Conservation (phyloP, 2,888 invertebrate species). For the Epinotia brunnichana region DNA sequence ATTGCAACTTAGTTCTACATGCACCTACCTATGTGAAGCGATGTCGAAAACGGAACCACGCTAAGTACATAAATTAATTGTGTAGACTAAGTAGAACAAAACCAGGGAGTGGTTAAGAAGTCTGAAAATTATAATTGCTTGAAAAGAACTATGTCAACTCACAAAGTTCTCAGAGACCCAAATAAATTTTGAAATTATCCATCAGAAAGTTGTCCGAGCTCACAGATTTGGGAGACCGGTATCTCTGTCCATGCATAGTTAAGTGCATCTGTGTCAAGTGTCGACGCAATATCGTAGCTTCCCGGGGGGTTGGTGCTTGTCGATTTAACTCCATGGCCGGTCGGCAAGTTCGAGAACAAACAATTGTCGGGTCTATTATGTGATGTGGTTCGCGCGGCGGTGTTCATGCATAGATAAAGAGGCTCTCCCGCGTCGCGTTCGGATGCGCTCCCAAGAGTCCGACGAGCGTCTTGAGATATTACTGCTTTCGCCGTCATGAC, state of each 20-base stretch:
- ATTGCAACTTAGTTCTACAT: not conserved
- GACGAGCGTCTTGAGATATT: conserved; percentile 67
- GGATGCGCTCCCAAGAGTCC: conserved; percentile 58
- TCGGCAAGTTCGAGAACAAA: conserved; percentile 51
- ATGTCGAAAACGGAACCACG: not conserved
- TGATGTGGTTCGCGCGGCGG: conserved; percentile 52
- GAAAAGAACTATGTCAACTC: conserved; percentile 21
- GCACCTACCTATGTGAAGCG: no score
- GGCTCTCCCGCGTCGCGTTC: conserved; percentile 59
- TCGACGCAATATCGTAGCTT: conserved; percentile 73
- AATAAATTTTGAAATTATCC: conserved; percentile 67
- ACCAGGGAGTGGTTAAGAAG: not conserved
- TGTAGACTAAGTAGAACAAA: not conserved
- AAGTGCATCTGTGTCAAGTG: conserved; percentile 78
- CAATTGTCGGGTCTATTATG: conserved; percentile 51
- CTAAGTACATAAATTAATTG: not conserved
- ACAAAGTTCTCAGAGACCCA: conserved; percentile 35
- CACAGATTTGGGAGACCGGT: conserved; percentile 66
- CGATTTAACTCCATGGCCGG: conserved; percentile 69
- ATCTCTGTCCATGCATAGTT: conserved; percentile 80
- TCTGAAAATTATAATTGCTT: conserved; percentile 12
- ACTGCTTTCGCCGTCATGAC: conserved; percentile 61
- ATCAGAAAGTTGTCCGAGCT: conserved; percentile 67
- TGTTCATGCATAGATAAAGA: conserved; percentile 71
- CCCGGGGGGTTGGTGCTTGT: conserved; percentile 61